Base-by-base conservation (phyloP, 2,888 invertebrate species). In the Cantharis flavilabris region DNA sequence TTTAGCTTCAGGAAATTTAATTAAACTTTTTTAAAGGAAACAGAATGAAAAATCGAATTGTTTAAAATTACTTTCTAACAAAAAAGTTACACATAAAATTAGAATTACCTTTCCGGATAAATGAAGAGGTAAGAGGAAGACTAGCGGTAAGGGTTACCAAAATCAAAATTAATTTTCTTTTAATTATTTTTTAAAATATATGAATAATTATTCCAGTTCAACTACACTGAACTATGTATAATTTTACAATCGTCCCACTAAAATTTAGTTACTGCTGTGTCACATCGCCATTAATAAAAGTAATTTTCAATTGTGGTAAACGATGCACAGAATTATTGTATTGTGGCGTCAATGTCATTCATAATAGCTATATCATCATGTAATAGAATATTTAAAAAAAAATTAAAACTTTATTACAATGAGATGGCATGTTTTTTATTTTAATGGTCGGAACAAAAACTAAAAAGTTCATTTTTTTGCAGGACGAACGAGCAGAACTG, bases 251-350 rank as follows among this genome's bases (percentile, higher is more conserved):
- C 49, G n/a, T 49, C 49, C 49, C 9, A 49, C 49, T 49, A 49
- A n/a, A 33, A 49, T 7, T 49, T n/a, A 49, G n/a, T n/a, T n/a
- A 49, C 49, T n/a, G 49, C 49, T 49, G 49, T 49, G 49, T 49
- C 49, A 49, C 10, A 49, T 49, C 49, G n/a, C n/a, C 49, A 49
- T 49, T 49, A 49, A 67, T 72, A 72, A 72, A 72, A 49, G 28
- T 63, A 67, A 72, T 72, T 72, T 72, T 49, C 72, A 72, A 72
- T 72, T 72, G 30, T 65, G 49, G 67, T 64, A 49, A 49, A 49
- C 49, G 49, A 49, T 49, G 49, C n/a, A 13, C 49, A 49, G 49
- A 49, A 49, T 49, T 49, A 49, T 49, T 49, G 49, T 7, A 49
- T n/a, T 49, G 49, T 49, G 49, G 65, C 23, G 67, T 67, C 72